Evolutionary conservation across 2,113 vertebrate genomes (phyloP), one percentile per base, ranked within the genome.

Genomic region (Ursus arctos): DNA sequence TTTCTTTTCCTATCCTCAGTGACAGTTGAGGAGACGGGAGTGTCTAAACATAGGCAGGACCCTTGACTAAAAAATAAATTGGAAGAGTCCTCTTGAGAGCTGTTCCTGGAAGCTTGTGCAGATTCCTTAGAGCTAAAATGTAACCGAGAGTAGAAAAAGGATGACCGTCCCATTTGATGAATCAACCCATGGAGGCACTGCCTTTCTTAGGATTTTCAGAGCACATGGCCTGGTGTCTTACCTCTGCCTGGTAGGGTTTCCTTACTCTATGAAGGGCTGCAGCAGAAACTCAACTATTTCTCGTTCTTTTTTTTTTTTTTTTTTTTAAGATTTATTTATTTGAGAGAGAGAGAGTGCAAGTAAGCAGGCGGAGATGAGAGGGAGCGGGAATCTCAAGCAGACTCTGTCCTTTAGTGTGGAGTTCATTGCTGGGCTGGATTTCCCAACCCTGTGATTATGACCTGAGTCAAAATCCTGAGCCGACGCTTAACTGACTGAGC

Each of bases 1-100:
- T 76, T 97, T 97, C 83, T 82, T 97, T 97, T 88, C 12, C 93
- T 81, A 28, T 92, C 49, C 2, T 6, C 92, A 88, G 55, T 81
- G 88, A 97, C 86, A 97, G 91, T 18, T 93, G 81, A 28, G 26
- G 67, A 63, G 53, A 80, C 2, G 6, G 33, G 55, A 59, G 22
- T 28, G 71, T 80, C 69, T 90, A 92, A 95, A 95, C 90, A 76
- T 91, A 94, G 21, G 31, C 36, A 3, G 43, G 36, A 86, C 36
- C 51, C 31, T 83, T 85, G 28, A 93, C 65, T 61, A 69, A 92
- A 51, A 53, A 79, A 94, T 91, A 86, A 5, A 86, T 36, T 43
- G 33, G 31, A 65, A 72, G 57, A 95, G 28, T 92, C 36, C 49
- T 59, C 4, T 43, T 91, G 96, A 88, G 77, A 92, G 22, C 67